Evolutionary conservation across 2,113 vertebrate genomes (phyloP).

Genomic region (Megalops atlanticus): DNA sequence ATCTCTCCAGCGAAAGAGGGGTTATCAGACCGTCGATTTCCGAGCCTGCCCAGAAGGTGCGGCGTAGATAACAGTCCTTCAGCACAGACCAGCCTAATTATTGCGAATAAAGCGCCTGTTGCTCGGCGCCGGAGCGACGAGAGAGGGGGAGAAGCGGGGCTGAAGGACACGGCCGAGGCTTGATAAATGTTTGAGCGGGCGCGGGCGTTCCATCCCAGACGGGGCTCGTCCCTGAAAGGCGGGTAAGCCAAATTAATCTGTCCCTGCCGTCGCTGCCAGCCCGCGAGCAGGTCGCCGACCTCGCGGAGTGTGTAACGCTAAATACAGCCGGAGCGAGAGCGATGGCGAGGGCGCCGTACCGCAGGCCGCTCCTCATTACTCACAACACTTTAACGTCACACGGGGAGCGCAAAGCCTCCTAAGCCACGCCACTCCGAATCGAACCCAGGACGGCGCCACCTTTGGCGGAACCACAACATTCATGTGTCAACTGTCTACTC

Average conservation of each 20-base stretch:
- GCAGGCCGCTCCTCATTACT: not conserved
- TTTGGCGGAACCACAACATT: not conserved
- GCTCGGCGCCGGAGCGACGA: constrained; percentile 32
- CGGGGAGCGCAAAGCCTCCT: not conserved
- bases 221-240: constrained; percentile 26
- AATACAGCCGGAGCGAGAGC: no score
- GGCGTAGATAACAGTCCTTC: not conserved
- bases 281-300: constrained; percentile 31
- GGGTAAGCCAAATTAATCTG: constrained; percentile 39
- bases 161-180: constrained; percentile 17
- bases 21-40: no score
- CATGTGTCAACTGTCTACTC: not conserved
- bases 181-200: constrained; percentile 40
- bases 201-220: constrained; percentile 16
- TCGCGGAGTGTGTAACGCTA: constrained; percentile 26
- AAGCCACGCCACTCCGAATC: not conserved
- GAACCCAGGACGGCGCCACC: not conserved
- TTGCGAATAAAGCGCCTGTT: constrained; percentile 21
- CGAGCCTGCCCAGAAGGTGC: not conserved
- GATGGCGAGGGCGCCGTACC: not conserved
- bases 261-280: constrained; percentile 25
- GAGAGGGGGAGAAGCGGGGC: no score
- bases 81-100: constrained; percentile 22
- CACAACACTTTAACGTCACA: not conserved
- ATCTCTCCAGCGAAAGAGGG: no score